phyloP scores from a whole-genome alignment of 2,113 vertebrate genomes.

The Fregetta grallaria region DNA sequence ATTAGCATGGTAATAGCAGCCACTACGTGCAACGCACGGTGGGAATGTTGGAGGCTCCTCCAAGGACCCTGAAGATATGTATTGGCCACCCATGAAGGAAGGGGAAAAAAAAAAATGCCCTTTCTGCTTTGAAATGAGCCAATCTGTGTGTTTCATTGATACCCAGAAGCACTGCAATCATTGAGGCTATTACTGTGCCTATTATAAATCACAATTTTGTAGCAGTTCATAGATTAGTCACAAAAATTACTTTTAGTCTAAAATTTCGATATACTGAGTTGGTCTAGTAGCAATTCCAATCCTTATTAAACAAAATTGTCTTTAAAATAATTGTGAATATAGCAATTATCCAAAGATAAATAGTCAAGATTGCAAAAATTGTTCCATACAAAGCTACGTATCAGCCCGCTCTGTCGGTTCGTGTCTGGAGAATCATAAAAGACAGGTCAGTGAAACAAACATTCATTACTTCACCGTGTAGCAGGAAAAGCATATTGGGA shows the following conservation, averaged over 20 bases:
- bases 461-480: neutral
- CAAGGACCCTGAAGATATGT: neutral
- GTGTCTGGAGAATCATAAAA: neutral
- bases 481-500: neutral
- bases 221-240: constrained; percentile 15
- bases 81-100: constrained; percentile 18
- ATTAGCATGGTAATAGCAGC: neutral
- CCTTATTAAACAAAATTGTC: neutral
- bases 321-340: constrained; percentile 5
- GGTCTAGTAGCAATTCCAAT: neutral
- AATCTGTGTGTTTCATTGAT: neutral
- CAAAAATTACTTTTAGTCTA: constrained; percentile 20
- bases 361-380: neutral
- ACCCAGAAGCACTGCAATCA: constrained; percentile 31
- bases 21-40: neutral
- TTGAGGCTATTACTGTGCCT: constrained; percentile 44
- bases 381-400: neutral
- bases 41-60: constrained; percentile 6
- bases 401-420: neutral
- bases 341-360: constrained; percentile 6
- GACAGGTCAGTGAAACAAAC: neutral
- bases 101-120: neutral
- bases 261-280: neutral
- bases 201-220: constrained; percentile 53
- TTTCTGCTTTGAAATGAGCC: constrained; percentile 28